A percentile compares a stretch with the other conserved stretches of the same genome.
phyloP scores from a whole-genome alignment of 2,888 invertebrate species.

The Caenorhabditis imperialis region DNA sequence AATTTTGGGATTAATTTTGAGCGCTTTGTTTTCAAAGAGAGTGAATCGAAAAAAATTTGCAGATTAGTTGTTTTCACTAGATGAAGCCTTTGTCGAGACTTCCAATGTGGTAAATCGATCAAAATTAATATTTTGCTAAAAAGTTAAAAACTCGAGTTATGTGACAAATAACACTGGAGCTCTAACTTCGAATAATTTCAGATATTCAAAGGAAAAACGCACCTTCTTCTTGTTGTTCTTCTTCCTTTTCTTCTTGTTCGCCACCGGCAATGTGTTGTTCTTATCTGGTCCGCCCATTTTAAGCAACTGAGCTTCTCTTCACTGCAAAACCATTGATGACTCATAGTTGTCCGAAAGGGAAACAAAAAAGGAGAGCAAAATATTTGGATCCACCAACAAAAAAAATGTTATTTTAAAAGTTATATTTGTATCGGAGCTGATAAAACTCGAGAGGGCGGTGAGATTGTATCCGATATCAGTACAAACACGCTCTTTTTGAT shows the following conservation, averaged over 20 bases:
- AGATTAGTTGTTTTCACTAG: no score
- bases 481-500: slow-evolving; percentile 17
- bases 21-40: no score
- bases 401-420: neutral
- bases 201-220: slow-evolving; percentile 8
- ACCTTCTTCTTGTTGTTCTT: slow-evolving; percentile 70
- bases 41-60: no score
- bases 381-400: no score
- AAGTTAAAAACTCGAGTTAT: no score
- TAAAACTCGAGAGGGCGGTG: no score
- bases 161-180: neutral
- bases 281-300: slow-evolving; percentile 55
- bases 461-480: slow-evolving; percentile 6
- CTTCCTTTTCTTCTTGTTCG: slow-evolving; percentile 70
- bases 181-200: neutral
- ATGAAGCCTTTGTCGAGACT: no score
- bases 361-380: neutral
- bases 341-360: neutral
- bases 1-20: no score
- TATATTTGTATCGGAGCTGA: no score
- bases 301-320: slow-evolving; percentile 28
- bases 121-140: no score
- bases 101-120: no score
- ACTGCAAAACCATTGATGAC: slow-evolving; percentile 28
- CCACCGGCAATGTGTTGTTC: slow-evolving; percentile 63